Evolutionary conservation across 2,888 invertebrate species (phyloP), one percentile per base, ranked within the genome.

Genomic region (Spicauda simplicius): DNA sequence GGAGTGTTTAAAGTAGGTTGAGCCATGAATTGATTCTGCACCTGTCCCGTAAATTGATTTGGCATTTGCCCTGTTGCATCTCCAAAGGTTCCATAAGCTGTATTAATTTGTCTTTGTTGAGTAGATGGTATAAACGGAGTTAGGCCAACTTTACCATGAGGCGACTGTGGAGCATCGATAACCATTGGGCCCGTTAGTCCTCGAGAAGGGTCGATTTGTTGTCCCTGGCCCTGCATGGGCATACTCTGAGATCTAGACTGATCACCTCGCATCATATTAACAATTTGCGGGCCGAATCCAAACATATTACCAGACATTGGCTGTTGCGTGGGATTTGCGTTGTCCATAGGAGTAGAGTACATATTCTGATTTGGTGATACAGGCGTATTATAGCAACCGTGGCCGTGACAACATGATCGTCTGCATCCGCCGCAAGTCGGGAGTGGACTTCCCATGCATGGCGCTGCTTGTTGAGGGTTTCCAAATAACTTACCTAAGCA

Each of bases 401-500:
- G 79, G n/a, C 80, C 78, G 19, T 82, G 78, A 69, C 83, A 84
- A 67, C 77, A 79, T 10, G 84, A 80, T 45, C 75, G 79, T 54
- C 76, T 76, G 64, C 77, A 81, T 57, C 82, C 84, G 20, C 81
- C 79, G 68, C 75, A 81, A 41, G 76, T 74, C 33, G 81, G 77
- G 53, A 70, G 71, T 0, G 78, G 69, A 64, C 72, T 71, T 14
- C 77, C 71, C 74, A 74, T 64, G 52, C 76, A 14, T 30, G 55
- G 25, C 4, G 66, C 48, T 25, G 69, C 59, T 69, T 77, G 77
- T 7, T 78, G 77, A 11, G 80, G 68, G 62, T 81, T 83, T 3
- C 85, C 80, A 73, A 92, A 93, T 48, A 93, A 50, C 66, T 88
- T 92, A n/a, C 87, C 89, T 87, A 93, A 89, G 69, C 92, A 93